Evolutionary conservation across 2,113 vertebrate species (phyloP).

Genomic region (Aphelocoma coerulescens): DNA sequence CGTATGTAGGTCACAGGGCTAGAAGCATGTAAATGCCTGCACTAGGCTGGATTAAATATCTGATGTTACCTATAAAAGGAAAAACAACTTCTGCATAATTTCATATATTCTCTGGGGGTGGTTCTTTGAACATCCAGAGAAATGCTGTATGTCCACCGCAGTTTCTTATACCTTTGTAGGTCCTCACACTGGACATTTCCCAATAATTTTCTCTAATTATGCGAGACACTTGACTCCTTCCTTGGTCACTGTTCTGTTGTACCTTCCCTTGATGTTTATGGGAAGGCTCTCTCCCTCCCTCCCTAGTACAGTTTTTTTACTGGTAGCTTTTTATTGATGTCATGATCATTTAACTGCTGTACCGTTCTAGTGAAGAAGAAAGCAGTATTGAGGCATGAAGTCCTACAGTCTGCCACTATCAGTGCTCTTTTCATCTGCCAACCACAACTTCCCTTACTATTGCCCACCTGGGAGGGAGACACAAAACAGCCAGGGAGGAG

Average conservation of each 20-base stretch:
- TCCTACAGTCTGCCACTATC: background rate
- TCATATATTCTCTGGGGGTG: accelerated
- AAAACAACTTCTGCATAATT: background rate
- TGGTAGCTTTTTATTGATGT: background rate
- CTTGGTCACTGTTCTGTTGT: background rate
- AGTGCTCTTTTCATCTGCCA: background rate
- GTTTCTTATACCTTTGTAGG: background rate
- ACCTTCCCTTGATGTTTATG: background rate
- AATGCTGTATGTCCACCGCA: background rate
- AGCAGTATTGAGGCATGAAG: background rate
- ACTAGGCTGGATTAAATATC: background rate
- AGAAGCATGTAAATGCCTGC: background rate
- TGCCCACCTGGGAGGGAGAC: background rate
- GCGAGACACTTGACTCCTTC: background rate
- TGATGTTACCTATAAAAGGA: background rate
- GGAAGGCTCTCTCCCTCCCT: background rate
- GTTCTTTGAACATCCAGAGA: background rate
- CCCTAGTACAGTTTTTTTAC: background rate
- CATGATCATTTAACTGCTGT: background rate
- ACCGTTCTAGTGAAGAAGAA: background rate
- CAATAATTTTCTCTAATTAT: background rate
- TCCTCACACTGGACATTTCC: background rate
- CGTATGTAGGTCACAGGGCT: background rate
- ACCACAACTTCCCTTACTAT: background rate
- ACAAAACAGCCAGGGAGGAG: background rate